Percentiles rank a stretch among this genome's conserved stretches.
These are phyloP conservation scores for Dichetophora obliterata DNA, from an alignment of 2,888 invertebrate genomes.

Conservation along the genomic window DNA sequence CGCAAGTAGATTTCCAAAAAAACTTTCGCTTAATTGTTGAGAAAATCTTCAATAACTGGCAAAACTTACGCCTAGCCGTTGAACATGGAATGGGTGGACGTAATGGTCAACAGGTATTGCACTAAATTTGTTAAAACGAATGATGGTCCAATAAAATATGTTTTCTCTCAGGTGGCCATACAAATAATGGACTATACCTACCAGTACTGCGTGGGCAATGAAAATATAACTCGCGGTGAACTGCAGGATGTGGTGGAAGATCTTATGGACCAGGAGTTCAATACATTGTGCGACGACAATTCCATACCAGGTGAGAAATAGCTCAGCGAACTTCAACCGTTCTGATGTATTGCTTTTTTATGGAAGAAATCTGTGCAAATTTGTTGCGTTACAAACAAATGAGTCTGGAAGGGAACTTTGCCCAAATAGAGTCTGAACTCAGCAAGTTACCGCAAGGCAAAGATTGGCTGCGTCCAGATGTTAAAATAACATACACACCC, in stretches of 20 bases:
- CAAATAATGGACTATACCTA: slow-evolving; percentile 77
- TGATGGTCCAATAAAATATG: background rate
- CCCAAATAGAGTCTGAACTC: slow-evolving; percentile 73
- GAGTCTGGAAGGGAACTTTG: slow-evolving; percentile 72
- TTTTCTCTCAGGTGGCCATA: slow-evolving; percentile 73
- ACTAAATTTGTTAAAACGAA: too few relatives aligned
- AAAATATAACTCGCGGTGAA: slow-evolving; percentile 73
- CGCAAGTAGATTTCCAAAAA: slow-evolving; percentile 56
- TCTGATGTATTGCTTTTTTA: background rate
- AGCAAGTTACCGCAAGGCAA: slow-evolving; percentile 75
- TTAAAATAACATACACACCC: slow-evolving; percentile 66
- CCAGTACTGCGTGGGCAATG: slow-evolving; percentile 75
- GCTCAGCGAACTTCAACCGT: background rate
- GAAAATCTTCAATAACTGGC: slow-evolving; percentile 80
- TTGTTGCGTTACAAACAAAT: slow-evolving; percentile 73
- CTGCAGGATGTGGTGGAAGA: slow-evolving; percentile 78
- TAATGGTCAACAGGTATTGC: slow-evolving; percentile 76
- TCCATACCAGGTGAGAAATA: slow-evolving; percentile 74
- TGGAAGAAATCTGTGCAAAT: slow-evolving; percentile 74
- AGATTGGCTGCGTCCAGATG: slow-evolving; percentile 73
- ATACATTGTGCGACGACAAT: slow-evolving; percentile 79
- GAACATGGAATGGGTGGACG: slow-evolving; percentile 82
- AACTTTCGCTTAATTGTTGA: slow-evolving; percentile 75
- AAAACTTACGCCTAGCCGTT: slow-evolving; percentile 78
- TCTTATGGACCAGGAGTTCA: slow-evolving; percentile 80